Percentiles rank a stretch among this genome's conserved stretches.
These are phyloP conservation scores for Halocaridina rubra DNA, from an alignment of 2,888 invertebrate species.

Conservation along the genomic window DNA sequence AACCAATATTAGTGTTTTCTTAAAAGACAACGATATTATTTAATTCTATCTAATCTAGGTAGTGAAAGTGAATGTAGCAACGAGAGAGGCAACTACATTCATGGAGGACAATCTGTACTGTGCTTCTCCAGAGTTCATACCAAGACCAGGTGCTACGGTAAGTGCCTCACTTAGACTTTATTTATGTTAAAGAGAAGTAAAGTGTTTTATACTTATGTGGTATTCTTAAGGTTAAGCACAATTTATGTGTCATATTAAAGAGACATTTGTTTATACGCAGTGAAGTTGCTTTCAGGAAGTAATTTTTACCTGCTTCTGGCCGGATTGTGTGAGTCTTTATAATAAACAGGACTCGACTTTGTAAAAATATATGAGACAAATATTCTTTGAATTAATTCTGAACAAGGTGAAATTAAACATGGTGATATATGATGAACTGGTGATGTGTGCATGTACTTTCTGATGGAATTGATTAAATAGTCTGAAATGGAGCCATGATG, in stretches of 20 bases:
- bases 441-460: too few relatives aligned
- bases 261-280: neutral
- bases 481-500: too few relatives aligned
- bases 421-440: too few relatives aligned
- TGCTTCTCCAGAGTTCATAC: conserved; percentile 37
- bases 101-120: conserved; percentile 40
- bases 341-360: neutral
- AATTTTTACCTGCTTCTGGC: neutral
- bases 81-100: conserved; percentile 29
- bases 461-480: too few relatives aligned
- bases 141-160: conserved; percentile 39
- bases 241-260: too few relatives aligned
- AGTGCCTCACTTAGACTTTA: neutral
- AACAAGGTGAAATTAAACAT: too few relatives aligned
- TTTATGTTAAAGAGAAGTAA: neutral
- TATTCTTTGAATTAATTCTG: too few relatives aligned
- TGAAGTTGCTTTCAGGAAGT: neutral
- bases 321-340: neutral
- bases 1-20: neutral
- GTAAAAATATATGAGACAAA: too few relatives aligned
- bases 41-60: conserved; percentile 9
- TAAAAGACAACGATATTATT: neutral
- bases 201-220: too few relatives aligned
- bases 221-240: too few relatives aligned
- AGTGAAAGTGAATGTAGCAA: conserved; percentile 30